Conservation (phyloP, 2,888 invertebrate genomes). For the Buathra laborator region DNA sequence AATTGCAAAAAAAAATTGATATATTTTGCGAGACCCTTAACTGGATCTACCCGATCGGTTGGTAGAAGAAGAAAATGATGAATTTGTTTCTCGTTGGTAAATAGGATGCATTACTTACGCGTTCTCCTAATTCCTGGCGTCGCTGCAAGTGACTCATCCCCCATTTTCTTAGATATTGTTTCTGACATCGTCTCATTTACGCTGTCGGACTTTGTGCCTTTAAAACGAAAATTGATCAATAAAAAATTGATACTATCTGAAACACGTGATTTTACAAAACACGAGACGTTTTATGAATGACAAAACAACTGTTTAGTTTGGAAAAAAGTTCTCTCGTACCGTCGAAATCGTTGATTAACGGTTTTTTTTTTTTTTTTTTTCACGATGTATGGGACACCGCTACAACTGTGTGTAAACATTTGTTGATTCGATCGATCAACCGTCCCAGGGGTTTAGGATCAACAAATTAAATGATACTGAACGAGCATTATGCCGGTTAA, state of each 20-base stretch:
- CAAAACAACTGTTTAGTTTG: neutral
- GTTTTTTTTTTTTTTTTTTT: neutral
- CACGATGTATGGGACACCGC: neutral
- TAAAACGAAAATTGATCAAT: neutral
- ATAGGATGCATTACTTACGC: slow-evolving; percentile 34
- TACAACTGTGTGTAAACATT: neutral
- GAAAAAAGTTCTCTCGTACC: neutral
- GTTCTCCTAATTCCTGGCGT: slow-evolving; percentile 63
- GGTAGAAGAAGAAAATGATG: no score
- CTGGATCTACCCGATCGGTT: no score
- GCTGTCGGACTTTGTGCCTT: slow-evolving; percentile 68
- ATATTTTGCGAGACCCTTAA: no score
- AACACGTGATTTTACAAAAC: neutral
- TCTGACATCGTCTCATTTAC: slow-evolving; percentile 62
- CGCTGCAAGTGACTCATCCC: slow-evolving; percentile 54
- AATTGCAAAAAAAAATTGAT: no score
- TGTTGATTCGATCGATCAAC: neutral
- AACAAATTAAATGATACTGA: neutral
- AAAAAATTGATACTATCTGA: neutral
- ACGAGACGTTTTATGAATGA: neutral
- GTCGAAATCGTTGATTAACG: neutral
- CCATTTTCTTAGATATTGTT: slow-evolving; percentile 38
- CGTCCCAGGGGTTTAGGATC: neutral
- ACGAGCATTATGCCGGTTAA: neutral
- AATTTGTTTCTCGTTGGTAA: no score